Conservation (phyloP, 2,797 vertebrate genomes). For the Oreortyx pictus region DNA sequence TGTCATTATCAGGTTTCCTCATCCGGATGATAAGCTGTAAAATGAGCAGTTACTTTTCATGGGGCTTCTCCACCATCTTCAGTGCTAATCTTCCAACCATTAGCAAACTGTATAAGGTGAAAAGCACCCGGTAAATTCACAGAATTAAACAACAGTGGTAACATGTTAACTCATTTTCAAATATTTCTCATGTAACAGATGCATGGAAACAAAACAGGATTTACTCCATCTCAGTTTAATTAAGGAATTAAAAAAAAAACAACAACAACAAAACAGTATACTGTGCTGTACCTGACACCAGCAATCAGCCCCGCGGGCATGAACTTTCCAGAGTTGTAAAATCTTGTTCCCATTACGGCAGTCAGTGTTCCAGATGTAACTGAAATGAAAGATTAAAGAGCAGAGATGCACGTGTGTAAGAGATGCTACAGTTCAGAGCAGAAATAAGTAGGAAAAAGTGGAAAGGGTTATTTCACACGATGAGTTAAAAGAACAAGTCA, state of each 20-base stretch:
- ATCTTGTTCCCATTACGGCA: constrained; percentile 93
- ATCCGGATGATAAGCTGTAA: background rate
- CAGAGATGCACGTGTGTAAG: background rate
- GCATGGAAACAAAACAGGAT: background rate
- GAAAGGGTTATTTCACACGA: background rate
- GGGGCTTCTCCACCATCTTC: constrained; percentile 86
- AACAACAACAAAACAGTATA: background rate
- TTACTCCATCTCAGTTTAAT: background rate
- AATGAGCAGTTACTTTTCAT: constrained; percentile 74
- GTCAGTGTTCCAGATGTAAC: constrained; percentile 91
- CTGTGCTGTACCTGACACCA: constrained; percentile 87
- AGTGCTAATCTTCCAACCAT: constrained; percentile 92
- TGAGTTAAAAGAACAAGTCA: background rate
- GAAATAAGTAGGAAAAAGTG: background rate
- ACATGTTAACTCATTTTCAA: background rate
- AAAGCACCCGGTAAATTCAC: background rate
- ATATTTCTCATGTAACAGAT: background rate
- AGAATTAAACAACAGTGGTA: background rate
- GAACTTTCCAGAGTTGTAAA: constrained; percentile 93
- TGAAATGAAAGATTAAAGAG: constrained; percentile 55
- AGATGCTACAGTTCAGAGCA: background rate
- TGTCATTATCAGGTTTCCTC: background rate
- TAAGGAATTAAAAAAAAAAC: background rate
- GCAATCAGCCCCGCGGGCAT: constrained; percentile 96
- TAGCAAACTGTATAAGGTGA: constrained; percentile 83